Evolutionary conservation across 2,113 vertebrate species (phyloP).

Genomic region (Lucifuga dentata): DNA sequence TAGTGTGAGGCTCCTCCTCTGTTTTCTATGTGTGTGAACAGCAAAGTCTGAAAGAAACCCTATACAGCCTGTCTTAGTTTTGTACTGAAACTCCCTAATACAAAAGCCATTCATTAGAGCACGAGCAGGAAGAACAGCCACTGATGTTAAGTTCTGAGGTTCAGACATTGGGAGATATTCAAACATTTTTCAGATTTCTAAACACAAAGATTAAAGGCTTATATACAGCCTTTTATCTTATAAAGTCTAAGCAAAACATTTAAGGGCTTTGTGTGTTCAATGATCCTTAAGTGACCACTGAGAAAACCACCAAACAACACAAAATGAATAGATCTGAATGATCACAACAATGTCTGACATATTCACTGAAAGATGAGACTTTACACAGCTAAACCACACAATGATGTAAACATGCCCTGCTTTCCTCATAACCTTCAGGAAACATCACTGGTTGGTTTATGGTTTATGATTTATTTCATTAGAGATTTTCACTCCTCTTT

Average conservation of each 20-base stretch:
- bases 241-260: slow-evolving; percentile 71
- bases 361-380: slow-evolving; percentile 67
- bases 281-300: slow-evolving; percentile 72
- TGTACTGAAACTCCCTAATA: slow-evolving; percentile 47
- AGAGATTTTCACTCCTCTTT: slow-evolving; percentile 62
- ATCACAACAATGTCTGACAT: slow-evolving; percentile 66
- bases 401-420: slow-evolving; percentile 63
- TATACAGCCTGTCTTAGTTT: slow-evolving; percentile 35
- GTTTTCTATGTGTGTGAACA: slow-evolving; percentile 23
- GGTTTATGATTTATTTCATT: slow-evolving; percentile 61
- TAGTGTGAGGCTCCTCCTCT: slow-evolving; percentile 4
- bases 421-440: slow-evolving; percentile 52
- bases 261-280: slow-evolving; percentile 62
- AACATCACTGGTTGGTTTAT: slow-evolving; percentile 50
- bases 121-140: slow-evolving; percentile 28
- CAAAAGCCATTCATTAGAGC: slow-evolving; percentile 61
- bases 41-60: slow-evolving; percentile 51
- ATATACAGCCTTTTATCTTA: slow-evolving; percentile 66
- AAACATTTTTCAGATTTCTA: slow-evolving; percentile 74
- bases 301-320: slow-evolving; percentile 64
- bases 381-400: slow-evolving; percentile 72
- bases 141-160: slow-evolving; percentile 65
- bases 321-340: slow-evolving; percentile 65
- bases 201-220: slow-evolving; percentile 76
- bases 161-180: slow-evolving; percentile 64